Evolutionary conservation across 2,888 invertebrate genomes (phyloP).

Genomic region (Sycophila texana): DNA sequence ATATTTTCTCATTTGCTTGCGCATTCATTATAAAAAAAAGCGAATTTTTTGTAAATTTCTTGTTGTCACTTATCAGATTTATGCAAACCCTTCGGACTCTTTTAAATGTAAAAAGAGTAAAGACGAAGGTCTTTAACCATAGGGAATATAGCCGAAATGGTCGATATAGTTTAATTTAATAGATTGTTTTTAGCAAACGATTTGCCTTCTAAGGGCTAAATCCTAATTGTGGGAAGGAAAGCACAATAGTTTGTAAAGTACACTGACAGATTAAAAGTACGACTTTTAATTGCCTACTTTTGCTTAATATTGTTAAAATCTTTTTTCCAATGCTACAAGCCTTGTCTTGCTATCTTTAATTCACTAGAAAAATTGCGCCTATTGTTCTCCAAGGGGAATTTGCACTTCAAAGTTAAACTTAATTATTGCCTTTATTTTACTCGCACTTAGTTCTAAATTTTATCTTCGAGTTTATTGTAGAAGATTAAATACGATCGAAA

Average conservation of each 20-base stretch:
- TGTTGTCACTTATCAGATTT: slow-evolving; percentile 10
- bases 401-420: neutral
- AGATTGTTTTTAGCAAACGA: neutral
- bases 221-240: neutral
- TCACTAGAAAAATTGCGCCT: neutral
- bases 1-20: neutral
- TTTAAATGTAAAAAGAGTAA: neutral
- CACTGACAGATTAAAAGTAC: slow-evolving; percentile 30
- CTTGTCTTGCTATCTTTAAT: slow-evolving; percentile 1
- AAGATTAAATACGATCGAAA: neutral
- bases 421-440: neutral
- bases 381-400: slow-evolving; percentile 1
- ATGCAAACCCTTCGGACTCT: neutral
- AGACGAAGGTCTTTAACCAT: neutral
- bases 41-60: slow-evolving; percentile 40
- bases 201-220: slow-evolving; percentile 11
- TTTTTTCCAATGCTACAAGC: neutral
- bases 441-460: neutral
- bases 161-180: slow-evolving; percentile 12
- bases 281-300: slow-evolving; percentile 26
- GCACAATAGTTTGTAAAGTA: neutral
- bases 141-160: slow-evolving; percentile 12
- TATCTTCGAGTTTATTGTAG: neutral
- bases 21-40: slow-evolving; percentile 5
- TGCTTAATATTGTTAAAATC: neutral